Evolutionary conservation across 2,113 vertebrate species (phyloP), one percentile per base, ranked within the genome.

Genomic region (Chelonoidis abingdonii): DNA sequence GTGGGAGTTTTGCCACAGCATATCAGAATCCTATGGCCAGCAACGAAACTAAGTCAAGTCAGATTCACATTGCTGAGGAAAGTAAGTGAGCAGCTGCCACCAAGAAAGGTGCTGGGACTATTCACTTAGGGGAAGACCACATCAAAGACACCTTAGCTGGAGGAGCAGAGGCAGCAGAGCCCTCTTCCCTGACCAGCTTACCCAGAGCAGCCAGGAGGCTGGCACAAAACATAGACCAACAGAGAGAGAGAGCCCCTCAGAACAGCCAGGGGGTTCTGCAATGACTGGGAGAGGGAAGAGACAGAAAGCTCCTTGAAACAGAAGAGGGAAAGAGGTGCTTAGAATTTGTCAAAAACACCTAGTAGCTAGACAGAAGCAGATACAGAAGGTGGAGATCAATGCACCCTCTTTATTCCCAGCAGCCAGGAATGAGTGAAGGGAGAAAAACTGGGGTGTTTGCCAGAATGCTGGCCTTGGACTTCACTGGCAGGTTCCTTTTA

Each of bases 301-400:
- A 88, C 35, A 88, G 21, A 88, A 85, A 83, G 62, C 31, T 17
- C 62, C 17, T 69, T 69, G 31, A n/a, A n/a, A 35, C 35, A n/a
- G 31, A 16, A n/a, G 35, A 19, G 38, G 25, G 1, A 24, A 75
- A 13, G 49, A 79, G n/a, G 8, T 0, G 3, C 84, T 83, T 56
- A 49, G 25, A 44, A 2, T 92, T 90, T 54, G 78, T 69, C 16
- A n/a, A n/a, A 44, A 27, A 54, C 57, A 91, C 1, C 11, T 41
- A 83, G 0, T 69, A 6, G 4, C 75, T 21, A 79, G 9, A 57
- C 56, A 57, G 24, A 1, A 3, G 19, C 1, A 0, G 54, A 76
- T n/a, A 69, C 9, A 92, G 24, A 3, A 87, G 10, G 81, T 54
- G 35, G 88, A 94, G 80, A 57, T 12, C 24, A 93, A 83, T 47